Evolutionary conservation across 2,888 invertebrate genomes (phyloP), one percentile per base, ranked within the genome.

Genomic region (Tholera decimalis): DNA sequence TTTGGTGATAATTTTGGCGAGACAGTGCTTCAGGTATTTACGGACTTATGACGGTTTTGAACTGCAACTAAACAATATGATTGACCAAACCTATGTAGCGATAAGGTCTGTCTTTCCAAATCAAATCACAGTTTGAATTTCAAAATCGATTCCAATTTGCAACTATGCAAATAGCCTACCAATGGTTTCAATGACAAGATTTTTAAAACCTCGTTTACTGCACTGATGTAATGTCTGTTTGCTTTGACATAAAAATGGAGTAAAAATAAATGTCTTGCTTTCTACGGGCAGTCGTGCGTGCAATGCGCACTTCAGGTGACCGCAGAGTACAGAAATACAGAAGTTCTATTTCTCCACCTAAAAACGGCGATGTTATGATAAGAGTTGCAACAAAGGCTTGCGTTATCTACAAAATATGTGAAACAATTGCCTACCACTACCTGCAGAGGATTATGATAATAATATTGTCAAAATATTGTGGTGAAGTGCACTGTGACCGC

Each of bases 231-330:
- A 82, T 58, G 30, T 55, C 56, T 64, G 47, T 77, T 80, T 73
- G 60, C 51, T 62, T 39, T 53, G 49, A 22, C 68, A 61, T 39
- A 76, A 80, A 83, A 86, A 85, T 80, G 67, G 73, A 83, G 82
- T 79, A 84, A 86, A 85, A 89, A 83, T 78, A 68, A 71, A 43
- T 61, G 30, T 75, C 73, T 71, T 80, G 83, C 89, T 89, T 88
- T 89, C 86, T 80, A 84, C 65, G 61, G 47, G 66, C 90, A 89
- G 83, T 88, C 92, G 92, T 92, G 92, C 92, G 89, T 90, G 81
- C 83, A 80, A 78, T 82, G 81, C 83, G 90, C 85, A 86, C 89
- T 78, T 88, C 85, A 83, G 79, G 73, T 77, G 77, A n/a, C 41
- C 65, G 26, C 37, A 26, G n/a, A 15, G 30, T 15, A 62, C 7